phyloP scores from a whole-genome alignment of 1,140 invertebrate species.

The Drosophila simulans region DNA sequence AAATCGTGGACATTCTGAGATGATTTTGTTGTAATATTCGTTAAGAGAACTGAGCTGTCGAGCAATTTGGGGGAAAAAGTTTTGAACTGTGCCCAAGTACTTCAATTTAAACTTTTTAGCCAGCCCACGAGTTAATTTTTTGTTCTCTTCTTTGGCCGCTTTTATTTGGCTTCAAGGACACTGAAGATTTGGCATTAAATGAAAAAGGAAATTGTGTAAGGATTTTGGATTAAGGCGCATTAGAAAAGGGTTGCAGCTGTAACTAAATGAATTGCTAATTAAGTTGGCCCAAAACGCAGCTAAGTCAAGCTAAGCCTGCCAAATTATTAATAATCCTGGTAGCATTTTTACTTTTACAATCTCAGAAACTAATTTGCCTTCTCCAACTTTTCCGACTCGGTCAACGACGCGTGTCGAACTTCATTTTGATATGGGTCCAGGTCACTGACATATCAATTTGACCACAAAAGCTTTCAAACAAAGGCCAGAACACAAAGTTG shows the following conservation, averaged over 20 bases:
- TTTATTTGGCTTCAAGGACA: constrained; percentile 48
- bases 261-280: constrained; percentile 59
- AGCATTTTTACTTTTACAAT: constrained; percentile 13
- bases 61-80: constrained; percentile 51
- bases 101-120: constrained; percentile 62
- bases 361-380: constrained; percentile 3
- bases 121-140: constrained; percentile 53
- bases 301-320: constrained; percentile 32
- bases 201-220: constrained; percentile 16
- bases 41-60: constrained; percentile 15
- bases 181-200: constrained; percentile 36
- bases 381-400: background rate
- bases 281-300: constrained; percentile 20
- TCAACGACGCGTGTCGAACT: constrained; percentile 44
- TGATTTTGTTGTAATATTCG: constrained; percentile 46
- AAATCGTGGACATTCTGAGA: constrained; percentile 44
- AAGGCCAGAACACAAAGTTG: constrained; percentile 28
- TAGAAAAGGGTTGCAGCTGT: constrained; percentile 44
- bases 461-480: constrained; percentile 55
- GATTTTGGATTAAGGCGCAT: constrained; percentile 35
- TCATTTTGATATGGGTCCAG: constrained; percentile 47
- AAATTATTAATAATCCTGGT: constrained; percentile 41
- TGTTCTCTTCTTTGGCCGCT: constrained; percentile 24
- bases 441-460: constrained; percentile 56
- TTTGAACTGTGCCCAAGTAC: constrained; percentile 46